Percentiles rank a stretch among this genome's conserved stretches.
These are phyloP conservation scores for Tenthredo mesomela DNA, from an alignment of 2,888 invertebrate genomes.

Conservation along the genomic window DNA sequence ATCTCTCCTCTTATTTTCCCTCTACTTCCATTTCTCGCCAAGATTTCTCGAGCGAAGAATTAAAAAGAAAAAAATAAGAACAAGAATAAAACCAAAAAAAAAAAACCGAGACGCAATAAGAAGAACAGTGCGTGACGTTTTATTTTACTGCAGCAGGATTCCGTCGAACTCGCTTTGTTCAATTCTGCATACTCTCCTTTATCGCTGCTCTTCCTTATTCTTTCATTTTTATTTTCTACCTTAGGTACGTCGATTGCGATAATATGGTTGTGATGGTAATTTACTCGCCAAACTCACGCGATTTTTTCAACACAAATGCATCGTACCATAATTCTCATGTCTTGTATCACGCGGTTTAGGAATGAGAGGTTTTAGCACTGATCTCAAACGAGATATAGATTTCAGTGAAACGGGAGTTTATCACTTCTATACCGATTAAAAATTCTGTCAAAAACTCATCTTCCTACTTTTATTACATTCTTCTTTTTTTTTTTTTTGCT, in stretches of 20 bases:
- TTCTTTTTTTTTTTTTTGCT: too few relatives aligned
- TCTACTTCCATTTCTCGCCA: conserved; percentile 3
- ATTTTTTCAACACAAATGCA: not conserved
- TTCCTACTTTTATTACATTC: too few relatives aligned
- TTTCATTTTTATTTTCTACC: conserved; percentile 17
- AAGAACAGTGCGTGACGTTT: conserved; percentile 33
- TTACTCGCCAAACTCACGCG: not conserved
- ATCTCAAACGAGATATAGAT: not conserved
- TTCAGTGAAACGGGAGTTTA: not conserved
- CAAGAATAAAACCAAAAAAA: too few relatives aligned
- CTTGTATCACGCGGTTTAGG: too few relatives aligned
- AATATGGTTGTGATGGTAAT: not conserved
- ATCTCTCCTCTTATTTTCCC: not conserved
- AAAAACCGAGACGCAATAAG: not conserved
- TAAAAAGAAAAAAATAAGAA: too few relatives aligned
- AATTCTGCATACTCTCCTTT: conserved; percentile 13
- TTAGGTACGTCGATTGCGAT: not conserved
- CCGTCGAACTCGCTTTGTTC: not conserved
- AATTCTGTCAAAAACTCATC: too few relatives aligned
- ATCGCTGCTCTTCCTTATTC: conserved; percentile 27
- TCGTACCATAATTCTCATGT: not conserved
- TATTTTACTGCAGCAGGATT: not conserved
- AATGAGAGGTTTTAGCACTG: not conserved
- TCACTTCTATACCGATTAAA: too few relatives aligned
- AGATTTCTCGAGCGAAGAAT: not conserved